These are phyloP conservation scores for Aspiorhynchus laticeps DNA, from an alignment of 2,113 vertebrate genomes.

Conservation along the genomic window DNA sequence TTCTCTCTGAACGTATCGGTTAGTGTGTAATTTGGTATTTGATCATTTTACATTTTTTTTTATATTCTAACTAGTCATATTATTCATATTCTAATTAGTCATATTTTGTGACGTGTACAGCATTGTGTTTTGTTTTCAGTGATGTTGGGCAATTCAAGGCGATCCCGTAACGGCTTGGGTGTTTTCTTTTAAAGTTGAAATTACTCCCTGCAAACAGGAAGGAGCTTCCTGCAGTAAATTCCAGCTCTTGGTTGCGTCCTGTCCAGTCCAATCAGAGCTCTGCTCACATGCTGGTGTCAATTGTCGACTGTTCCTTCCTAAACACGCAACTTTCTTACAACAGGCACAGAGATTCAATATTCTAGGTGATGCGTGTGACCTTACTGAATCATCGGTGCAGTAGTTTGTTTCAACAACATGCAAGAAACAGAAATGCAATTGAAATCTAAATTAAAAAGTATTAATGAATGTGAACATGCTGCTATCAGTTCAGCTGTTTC, in stretches of 20 bases:
- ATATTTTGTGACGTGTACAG: not conserved
- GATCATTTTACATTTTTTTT: not conserved
- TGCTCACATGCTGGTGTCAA: conserved; percentile 16
- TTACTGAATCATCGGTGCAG: not conserved
- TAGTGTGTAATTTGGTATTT: not conserved
- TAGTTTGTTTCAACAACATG: not conserved
- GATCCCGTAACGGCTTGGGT: not conserved
- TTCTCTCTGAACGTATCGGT: too few species aligned
- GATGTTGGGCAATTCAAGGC: not conserved
- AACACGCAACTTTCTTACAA: not conserved
- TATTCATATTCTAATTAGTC: not conserved
- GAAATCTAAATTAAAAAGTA: not conserved
- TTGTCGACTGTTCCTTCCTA: not conserved
- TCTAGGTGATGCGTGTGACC: not conserved
- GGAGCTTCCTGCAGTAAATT: conserved; percentile 44
- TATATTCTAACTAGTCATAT: not conserved
- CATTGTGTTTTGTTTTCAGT: not conserved
- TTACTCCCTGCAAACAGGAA: conserved; percentile 49
- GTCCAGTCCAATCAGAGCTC: conserved; percentile 41
- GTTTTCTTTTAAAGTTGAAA: conserved; percentile 13
- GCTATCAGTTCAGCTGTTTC: conserved; percentile 1
- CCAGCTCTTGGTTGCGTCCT: conserved; percentile 36
- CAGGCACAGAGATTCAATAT: not conserved
- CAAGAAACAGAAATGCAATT: not conserved
- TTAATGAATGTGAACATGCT: not conserved